phyloP scores from a whole-genome alignment of 2,113 vertebrate genomes.

The Dromiciops gliroides region DNA sequence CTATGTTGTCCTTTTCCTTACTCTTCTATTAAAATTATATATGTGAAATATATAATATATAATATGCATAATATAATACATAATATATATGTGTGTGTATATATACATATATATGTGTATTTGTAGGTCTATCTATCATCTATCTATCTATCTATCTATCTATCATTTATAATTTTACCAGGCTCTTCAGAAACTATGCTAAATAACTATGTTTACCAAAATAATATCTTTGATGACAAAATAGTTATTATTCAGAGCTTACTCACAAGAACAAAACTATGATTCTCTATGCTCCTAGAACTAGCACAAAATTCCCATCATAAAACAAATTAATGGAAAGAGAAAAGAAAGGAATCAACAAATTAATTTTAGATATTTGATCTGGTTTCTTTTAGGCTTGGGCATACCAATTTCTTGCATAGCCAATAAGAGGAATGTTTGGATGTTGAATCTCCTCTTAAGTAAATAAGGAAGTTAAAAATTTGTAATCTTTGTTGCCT shows the following conservation, averaged over 20 bases:
- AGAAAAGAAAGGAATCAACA: background rate
- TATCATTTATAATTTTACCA: too few species aligned
- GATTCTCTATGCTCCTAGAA: background rate
- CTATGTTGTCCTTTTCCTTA: background rate
- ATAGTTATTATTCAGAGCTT: background rate
- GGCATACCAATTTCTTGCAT: too few species aligned
- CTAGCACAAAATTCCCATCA: background rate
- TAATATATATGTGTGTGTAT: background rate
- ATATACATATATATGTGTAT: background rate
- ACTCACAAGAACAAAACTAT: background rate
- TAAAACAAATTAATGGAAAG: background rate
- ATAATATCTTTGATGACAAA: background rate
- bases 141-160: too few species aligned
- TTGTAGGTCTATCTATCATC: too few species aligned
- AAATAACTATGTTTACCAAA: too few species aligned
- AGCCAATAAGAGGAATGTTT: background rate
- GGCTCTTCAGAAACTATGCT: too few species aligned
- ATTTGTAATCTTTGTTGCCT: background rate
- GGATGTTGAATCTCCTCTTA: background rate
- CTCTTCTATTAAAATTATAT: background rate
- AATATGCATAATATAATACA: too few species aligned
- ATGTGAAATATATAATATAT: background rate
- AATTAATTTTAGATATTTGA: too few species aligned
- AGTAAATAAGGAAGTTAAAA: background rate
- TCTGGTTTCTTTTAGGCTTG: too few species aligned